A percentile compares a stretch with the other conserved stretches of the same genome.
These are phyloP conservation scores for Plectropomus leopardus DNA, from an alignment of 2,113 vertebrate genomes.

Conservation along the genomic window DNA sequence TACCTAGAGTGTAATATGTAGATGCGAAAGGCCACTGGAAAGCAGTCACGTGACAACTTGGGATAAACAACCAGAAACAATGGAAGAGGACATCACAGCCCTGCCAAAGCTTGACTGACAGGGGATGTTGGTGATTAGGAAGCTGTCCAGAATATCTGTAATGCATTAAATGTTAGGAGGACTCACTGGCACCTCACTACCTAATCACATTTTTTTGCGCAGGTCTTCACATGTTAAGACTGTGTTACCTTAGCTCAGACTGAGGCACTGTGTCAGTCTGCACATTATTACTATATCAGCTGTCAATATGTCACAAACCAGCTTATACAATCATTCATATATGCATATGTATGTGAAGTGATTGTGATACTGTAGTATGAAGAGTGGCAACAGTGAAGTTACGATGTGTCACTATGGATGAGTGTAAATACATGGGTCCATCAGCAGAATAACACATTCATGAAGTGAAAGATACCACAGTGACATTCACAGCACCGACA, in stretches of 20 bases:
- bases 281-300: not conserved
- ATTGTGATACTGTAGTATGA: not conserved
- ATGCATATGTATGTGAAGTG: not conserved
- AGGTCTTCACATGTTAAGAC: not conserved
- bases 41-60: no score
- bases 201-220: not conserved
- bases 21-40: no score
- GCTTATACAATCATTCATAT: not conserved
- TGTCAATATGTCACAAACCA: not conserved
- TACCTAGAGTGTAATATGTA: no score
- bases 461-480: not conserved
- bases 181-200: not conserved
- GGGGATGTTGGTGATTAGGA: not conserved
- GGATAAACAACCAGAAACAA: not conserved
- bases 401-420: not conserved
- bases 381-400: not conserved
- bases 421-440: not conserved
- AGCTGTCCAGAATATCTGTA: not conserved
- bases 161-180: not conserved
- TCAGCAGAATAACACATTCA: not conserved
- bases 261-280: not conserved
- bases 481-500: slow-evolving; percentile 3
- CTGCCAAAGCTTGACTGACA: not conserved
- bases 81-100: not conserved
- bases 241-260: no score